Evolutionary conservation across 2,113 vertebrate genomes (phyloP), one percentile per base, ranked within the genome.

Genomic region (Pseudorectes ferrugineus): DNA sequence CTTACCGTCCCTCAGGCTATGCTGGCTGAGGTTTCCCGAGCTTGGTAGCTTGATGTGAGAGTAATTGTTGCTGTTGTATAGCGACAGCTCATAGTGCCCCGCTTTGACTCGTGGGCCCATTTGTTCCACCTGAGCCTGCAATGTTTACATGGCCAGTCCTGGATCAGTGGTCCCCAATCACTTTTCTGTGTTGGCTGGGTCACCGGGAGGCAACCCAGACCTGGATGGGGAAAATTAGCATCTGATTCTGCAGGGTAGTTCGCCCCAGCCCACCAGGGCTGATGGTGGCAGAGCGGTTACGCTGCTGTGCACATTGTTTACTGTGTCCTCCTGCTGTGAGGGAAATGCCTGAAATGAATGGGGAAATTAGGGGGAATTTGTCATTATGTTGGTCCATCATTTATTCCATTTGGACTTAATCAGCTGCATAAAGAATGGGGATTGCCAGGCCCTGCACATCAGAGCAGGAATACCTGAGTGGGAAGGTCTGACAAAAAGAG

Each of bases 11-110:
- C 81, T 54, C 62, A 92, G 90, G 79, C 85, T 76, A 15, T 25
- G 45, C 38, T 66, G 67, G 43, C 80, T 2, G 8, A 88, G 18
- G 29, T 89, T 87, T 84, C 17, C 61, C 63, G 51, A 3, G 4
- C 54, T 91, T 52, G n/a, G 49, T 45, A 80, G 24, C 51, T 80
- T 87, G 77, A 92, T 70, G 67, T 61, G 35, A 92, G 62, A 79
- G 68, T 38, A 93, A 90, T 85, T 68, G 71, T 58, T 52, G 4
- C 25, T 58, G 66, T 35, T 61, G 36, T 75, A 4, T 3, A 65
- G 58, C 0, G 10, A 49, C 77, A 82, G 62, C 35, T 35, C 33
- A 8, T 4, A 54, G 33, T 9, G 14, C 25, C 12, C 33, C 0
- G 1, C 66, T 88, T 82, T 26, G 52, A 25, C 77, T 78, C 1